phyloP scores from a whole-genome alignment of 2,797 vertebrate genomes.

The Gadopsis marmoratus region DNA sequence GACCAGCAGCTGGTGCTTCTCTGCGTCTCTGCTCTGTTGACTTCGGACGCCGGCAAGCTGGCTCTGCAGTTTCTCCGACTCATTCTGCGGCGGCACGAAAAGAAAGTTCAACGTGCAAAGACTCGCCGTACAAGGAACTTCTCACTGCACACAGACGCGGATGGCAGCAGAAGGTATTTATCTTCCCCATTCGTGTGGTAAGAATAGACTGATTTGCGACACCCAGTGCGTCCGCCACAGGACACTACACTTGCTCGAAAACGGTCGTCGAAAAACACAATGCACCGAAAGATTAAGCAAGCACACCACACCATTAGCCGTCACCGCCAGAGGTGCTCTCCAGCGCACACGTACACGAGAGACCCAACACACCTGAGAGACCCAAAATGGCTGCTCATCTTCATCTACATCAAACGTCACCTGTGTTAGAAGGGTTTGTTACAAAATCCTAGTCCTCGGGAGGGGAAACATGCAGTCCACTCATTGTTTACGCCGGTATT shows the following conservation, averaged over 20 bases:
- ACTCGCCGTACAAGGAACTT: neutral
- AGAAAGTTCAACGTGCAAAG: constrained; percentile 12
- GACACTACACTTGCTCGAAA: constrained; percentile 11
- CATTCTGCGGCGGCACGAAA: constrained; percentile 80
- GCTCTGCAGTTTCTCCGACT: constrained; percentile 89
- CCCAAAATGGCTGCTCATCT: constrained; percentile 89
- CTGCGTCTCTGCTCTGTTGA: constrained; percentile 88
- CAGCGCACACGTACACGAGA: constrained; percentile 70
- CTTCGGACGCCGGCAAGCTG: constrained; percentile 85
- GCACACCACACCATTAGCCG: constrained; percentile 81
- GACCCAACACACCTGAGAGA: constrained; percentile 90
- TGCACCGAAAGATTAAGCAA: constrained; percentile 72
- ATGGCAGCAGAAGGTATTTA: constrained; percentile 19
- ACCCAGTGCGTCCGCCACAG: constrained; percentile 61
- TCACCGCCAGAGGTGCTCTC: constrained; percentile 83
- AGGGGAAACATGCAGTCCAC: constrained; percentile 70
- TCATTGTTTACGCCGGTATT: constrained; percentile 23
- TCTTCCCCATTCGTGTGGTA: neutral
- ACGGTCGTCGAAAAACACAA: constrained; percentile 10
- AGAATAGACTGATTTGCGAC: constrained; percentile 16
- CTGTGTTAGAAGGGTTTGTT: constrained; percentile 92
- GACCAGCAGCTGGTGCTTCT: constrained; percentile 90
- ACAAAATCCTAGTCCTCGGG: constrained; percentile 78
- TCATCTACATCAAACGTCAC: constrained; percentile 96
- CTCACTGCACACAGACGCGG: constrained; percentile 52